These are phyloP conservation scores for Eueides isabella DNA, from an alignment of 1,140 invertebrate species.

Conservation along the genomic window DNA sequence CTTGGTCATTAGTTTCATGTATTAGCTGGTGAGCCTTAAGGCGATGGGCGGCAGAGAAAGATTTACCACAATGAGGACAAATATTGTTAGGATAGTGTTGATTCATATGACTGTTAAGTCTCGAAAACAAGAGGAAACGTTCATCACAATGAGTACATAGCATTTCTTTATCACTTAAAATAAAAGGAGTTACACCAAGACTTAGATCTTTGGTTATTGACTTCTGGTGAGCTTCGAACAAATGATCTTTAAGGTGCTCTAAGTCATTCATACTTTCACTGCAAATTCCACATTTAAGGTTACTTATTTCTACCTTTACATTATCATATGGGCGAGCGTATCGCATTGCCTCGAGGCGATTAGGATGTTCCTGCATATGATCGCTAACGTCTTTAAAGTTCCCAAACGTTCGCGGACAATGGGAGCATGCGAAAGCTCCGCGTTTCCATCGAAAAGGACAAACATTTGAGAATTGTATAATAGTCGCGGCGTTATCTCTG, in stretches of 20 bases:
- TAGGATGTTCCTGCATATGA: constrained; percentile 56
- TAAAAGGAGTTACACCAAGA: constrained; percentile 64
- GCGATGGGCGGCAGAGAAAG: constrained; percentile 58
- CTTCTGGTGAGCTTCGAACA: constrained; percentile 55
- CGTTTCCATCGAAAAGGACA: constrained; percentile 70
- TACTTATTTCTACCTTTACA: constrained; percentile 65
- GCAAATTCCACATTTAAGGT: constrained; percentile 63
- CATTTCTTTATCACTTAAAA: constrained; percentile 56
- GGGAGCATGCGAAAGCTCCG: constrained; percentile 64
- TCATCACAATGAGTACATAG: constrained; percentile 61
- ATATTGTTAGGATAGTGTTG: constrained; percentile 73
- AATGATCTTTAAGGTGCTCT: constrained; percentile 60
- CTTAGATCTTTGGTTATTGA: constrained; percentile 52
- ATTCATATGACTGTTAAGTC: constrained; percentile 74
- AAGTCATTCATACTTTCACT: constrained; percentile 45
- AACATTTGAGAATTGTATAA: constrained; percentile 69
- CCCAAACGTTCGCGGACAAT: constrained; percentile 59
- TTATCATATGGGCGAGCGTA: constrained; percentile 51
- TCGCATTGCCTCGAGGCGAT: constrained; percentile 56
- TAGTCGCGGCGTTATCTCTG: constrained; percentile 70
- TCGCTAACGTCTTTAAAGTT: constrained; percentile 56
- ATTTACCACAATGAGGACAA: constrained; percentile 72
- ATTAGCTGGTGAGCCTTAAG: constrained; percentile 63
- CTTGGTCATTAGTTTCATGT: constrained; percentile 53
- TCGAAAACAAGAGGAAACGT: constrained; percentile 62